A percentile compares a stretch with the other conserved stretches of the same genome.
Evolutionary conservation across 2,888 invertebrate genomes (phyloP).

Genomic region (Cephalotes varians): DNA sequence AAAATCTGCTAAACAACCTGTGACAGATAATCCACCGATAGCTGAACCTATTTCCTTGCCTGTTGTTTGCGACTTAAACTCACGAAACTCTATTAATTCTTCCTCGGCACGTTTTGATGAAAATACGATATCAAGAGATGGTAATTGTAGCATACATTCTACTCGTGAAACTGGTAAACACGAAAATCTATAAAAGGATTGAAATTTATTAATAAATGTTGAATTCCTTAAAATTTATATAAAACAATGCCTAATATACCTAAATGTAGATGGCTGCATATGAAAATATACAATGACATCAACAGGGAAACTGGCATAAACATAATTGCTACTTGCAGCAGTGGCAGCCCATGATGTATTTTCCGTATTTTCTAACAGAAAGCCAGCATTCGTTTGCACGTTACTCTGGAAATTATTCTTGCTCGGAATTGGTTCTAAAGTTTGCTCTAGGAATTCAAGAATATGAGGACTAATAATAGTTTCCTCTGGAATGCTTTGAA

Average conservation of each 20-base stretch:
- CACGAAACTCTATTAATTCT: conserved; percentile 86
- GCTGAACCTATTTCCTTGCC: conserved; percentile 87
- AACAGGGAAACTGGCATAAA: conserved; percentile 98
- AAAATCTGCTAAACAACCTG: conserved; percentile 98
- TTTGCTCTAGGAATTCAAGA: conserved; percentile 98
- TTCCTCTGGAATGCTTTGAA: conserved; percentile 99
- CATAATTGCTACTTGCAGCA: conserved; percentile 87
- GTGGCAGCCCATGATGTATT: conserved; percentile 83
- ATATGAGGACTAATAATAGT: conserved; percentile 99
- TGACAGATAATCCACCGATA: conserved; percentile 96
- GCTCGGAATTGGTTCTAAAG: conserved; percentile 96
- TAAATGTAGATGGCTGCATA: conserved; percentile 98
- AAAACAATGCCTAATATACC: conserved; percentile 69
- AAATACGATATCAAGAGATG: conserved; percentile 98
- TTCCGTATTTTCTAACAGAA: conserved; percentile 81
- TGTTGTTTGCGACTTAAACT: conserved; percentile 85
- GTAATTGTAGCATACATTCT: conserved; percentile 97
- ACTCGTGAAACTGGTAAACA: conserved; percentile 98
- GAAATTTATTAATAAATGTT: background rate
- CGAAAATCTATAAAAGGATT: conserved; percentile 90
- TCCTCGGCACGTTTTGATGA: conserved; percentile 96
- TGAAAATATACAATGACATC: conserved; percentile 99
- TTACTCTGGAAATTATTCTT: conserved; percentile 86
- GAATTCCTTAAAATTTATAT: background rate
- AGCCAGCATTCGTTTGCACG: conserved; percentile 78